phyloP scores from a whole-genome alignment of 2,888 invertebrate species.

The Andricus curvator region DNA sequence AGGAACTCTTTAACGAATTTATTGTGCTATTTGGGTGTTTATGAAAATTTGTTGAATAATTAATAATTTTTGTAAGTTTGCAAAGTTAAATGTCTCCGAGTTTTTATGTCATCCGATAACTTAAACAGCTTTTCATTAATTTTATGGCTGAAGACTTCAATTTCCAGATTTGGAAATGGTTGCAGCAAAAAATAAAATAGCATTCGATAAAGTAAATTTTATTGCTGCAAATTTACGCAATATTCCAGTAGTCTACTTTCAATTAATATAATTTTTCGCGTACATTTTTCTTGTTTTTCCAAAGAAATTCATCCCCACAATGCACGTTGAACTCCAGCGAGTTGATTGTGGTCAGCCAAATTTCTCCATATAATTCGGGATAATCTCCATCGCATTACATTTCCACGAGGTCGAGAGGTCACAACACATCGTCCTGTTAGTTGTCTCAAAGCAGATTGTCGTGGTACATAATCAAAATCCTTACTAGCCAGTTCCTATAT shows the following conservation, averaged over 20 bases:
- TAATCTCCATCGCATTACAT: conserved; percentile 89
- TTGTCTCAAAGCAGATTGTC: conserved; percentile 84
- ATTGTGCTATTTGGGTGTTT: no score
- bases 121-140: no score
- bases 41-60: no score
- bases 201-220: background rate
- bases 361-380: conserved; percentile 95
- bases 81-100: no score
- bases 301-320: conserved; percentile 85
- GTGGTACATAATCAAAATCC: conserved; percentile 87
- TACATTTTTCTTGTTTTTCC: background rate
- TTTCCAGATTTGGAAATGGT: background rate
- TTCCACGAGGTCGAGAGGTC: conserved; percentile 92
- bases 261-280: background rate
- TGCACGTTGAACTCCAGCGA: conserved; percentile 95
- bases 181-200: background rate
- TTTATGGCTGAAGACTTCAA: no score
- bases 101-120: no score
- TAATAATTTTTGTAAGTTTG: no score
- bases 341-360: conserved; percentile 95
- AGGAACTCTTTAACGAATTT: no score
- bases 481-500: conserved; percentile 87
- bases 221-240: conserved; percentile 5
- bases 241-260: background rate
- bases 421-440: conserved; percentile 90